Conservation (phyloP, 2,888 invertebrate genomes). For the Ischnus inquisitorius region DNA sequence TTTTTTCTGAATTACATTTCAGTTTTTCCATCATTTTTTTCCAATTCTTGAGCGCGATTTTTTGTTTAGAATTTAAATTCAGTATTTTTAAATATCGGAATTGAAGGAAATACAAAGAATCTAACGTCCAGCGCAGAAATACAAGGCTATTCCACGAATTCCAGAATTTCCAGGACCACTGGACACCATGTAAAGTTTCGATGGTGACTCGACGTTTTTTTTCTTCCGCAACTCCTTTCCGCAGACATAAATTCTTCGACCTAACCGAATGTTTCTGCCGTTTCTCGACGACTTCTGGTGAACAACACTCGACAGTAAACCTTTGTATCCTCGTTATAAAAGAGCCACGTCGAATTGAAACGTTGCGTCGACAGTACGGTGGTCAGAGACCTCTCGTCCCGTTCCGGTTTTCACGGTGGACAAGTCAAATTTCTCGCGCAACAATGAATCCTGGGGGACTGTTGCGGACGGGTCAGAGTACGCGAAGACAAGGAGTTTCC, state of each 20-base stretch:
- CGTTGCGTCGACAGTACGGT: slow-evolving; percentile 35
- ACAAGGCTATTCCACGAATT: no score
- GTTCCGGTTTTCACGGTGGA: slow-evolving; percentile 58
- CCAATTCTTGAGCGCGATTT: no score
- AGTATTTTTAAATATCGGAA: no score
- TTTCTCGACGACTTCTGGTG: neutral
- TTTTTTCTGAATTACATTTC: neutral
- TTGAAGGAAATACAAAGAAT: no score
- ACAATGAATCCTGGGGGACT: slow-evolving; percentile 45
- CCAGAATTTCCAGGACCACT: no score
- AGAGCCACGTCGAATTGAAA: slow-evolving; percentile 57
- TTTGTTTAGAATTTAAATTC: no score
- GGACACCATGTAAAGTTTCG: neutral
- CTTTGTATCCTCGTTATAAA: slow-evolving; percentile 19
- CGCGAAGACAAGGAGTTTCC: slow-evolving; percentile 25
- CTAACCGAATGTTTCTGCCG: neutral
- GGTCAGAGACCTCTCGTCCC: slow-evolving; percentile 41
- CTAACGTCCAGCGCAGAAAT: no score
- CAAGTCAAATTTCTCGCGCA: slow-evolving; percentile 36
- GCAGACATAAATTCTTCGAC: neutral
- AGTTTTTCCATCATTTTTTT: neutral
- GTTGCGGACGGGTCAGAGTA: slow-evolving; percentile 35
- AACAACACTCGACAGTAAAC: slow-evolving; percentile 15
- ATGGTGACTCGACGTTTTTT: neutral
- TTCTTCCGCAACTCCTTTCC: neutral